Base-by-base conservation (phyloP, 92 coral and sea anemone species). In the Paramuricea clavata region DNA sequence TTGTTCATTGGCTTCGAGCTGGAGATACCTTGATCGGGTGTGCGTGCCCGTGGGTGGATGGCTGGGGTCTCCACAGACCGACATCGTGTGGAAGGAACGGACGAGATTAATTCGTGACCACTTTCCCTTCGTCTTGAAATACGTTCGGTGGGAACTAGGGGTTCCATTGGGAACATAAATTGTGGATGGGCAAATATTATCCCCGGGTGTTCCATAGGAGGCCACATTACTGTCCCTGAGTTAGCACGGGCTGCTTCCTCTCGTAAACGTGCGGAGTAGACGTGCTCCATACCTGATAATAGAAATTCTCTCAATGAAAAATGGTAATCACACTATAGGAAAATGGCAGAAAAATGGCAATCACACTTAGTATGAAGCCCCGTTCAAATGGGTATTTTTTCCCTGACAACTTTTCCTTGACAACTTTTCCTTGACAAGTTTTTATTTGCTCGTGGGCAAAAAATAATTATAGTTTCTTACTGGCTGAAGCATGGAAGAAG, bases 61-160 rank as follows among this genome's bases (percentile, higher is more conserved):
- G 44, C 73, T 47, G 54, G 50, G 16, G 57, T 49, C 49, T 79
- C 84, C n/a, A 79, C 84, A 33, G 84, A 79, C 31, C 84, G 50
- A 32, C 84, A 79, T 32, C 84, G 28, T 31, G 72, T 41, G 1
- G 73, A 35, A 11, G 84, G 33, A 6, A 60, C 73, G 21, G 73
- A 26, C 16, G 73, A 35, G 23, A 15, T 43, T 26, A 43, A 22
- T 69, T 59, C 84, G 57, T 34, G 84, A 12, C 84, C 73, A 26
- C 73, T 42, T 30, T 79, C 84, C 21, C 84, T 19, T 33, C 72
- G 35, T 42, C 84, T 34, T 33, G 73, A 3, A 2, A 79, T 39
- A 8, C 56, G 43, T 60, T 79, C 84, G 39, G 52, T 21, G 6
- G 72, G 35, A 7, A 54, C n/a, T 25, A 60, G 16, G 6, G 71